Conservation (phyloP, 1,140 invertebrate genomes). For the Dreissena rostriformis region DNA sequence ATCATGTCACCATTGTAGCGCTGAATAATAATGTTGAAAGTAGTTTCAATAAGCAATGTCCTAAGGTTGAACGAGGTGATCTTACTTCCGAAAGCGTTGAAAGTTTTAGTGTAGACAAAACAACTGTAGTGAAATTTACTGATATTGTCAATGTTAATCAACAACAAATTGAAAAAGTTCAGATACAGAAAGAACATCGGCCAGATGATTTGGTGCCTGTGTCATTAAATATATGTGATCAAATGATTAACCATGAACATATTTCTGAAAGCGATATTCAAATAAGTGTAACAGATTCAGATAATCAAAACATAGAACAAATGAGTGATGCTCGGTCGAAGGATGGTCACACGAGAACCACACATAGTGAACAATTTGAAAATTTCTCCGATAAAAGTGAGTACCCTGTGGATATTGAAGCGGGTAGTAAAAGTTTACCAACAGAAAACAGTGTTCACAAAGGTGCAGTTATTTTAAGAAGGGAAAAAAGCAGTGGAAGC, state of each 20-base stretch:
- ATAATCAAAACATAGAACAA: not conserved
- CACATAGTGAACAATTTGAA: not conserved
- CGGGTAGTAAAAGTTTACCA: not conserved
- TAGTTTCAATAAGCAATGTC: no score
- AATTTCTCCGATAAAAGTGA: not conserved
- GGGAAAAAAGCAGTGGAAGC: slow-evolving; percentile 72
- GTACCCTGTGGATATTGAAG: not conserved
- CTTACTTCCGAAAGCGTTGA: no score
- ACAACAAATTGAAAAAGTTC: no score
- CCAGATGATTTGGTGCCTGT: no score
- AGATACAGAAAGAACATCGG: no score
- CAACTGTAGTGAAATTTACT: no score
- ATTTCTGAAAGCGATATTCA: not conserved
- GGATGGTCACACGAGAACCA: not conserved
- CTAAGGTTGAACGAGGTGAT: no score
- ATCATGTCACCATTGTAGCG: no score
- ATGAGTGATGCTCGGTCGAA: not conserved
- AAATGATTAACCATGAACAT: not conserved
- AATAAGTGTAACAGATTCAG: slow-evolving; percentile 43
- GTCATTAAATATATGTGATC: no score
- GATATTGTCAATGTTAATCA: no score
- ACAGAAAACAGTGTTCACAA: not conserved
- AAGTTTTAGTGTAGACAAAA: no score
- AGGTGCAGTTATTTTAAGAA: slow-evolving; percentile 43
- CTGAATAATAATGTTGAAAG: no score